Conservation (phyloP, 2,113 vertebrate species). For the Nematolebias whitei region DNA sequence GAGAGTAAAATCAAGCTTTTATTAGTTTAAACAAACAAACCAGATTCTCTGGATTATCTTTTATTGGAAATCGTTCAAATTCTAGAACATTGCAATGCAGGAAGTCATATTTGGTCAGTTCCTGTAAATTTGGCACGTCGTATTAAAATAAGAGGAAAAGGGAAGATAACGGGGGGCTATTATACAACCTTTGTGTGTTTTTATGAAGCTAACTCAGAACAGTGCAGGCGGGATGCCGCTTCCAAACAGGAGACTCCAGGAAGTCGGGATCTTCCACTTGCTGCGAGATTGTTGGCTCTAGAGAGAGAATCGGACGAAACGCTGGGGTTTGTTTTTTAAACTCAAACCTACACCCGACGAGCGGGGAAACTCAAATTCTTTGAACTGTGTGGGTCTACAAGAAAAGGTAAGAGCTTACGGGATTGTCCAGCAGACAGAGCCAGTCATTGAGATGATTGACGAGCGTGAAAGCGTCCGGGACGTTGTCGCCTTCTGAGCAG, state of each 20-base stretch:
- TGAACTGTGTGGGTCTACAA: background rate
- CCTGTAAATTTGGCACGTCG: slow-evolving; percentile 15
- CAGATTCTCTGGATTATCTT: slow-evolving; percentile 14
- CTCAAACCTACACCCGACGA: background rate
- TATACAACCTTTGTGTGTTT: background rate
- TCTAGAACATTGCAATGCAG: background rate
- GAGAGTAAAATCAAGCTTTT: background rate
- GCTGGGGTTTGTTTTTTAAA: background rate
- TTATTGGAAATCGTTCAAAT: slow-evolving; percentile 26
- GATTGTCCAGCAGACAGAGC: slow-evolving; percentile 86
- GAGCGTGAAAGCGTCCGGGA: slow-evolving; percentile 90
- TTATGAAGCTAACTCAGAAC: slow-evolving; percentile 78
- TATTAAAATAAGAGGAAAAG: background rate
- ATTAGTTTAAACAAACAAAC: slow-evolving; percentile 10
- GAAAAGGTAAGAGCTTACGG: slow-evolving; percentile 76
- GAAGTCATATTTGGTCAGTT: background rate
- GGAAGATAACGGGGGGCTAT: background rate
- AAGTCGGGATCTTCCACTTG: slow-evolving; percentile 89
- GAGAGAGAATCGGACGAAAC: slow-evolving; percentile 11
- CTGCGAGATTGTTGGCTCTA: slow-evolving; percentile 55
- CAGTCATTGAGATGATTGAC: slow-evolving; percentile 90
- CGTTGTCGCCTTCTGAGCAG: slow-evolving; percentile 96
- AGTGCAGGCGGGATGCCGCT: slow-evolving; percentile 90
- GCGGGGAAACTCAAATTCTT: background rate
- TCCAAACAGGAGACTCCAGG: slow-evolving; percentile 94